These are phyloP conservation scores for Dioctria rufipes DNA, from an alignment of 2,888 invertebrate species.

Conservation along the genomic window DNA sequence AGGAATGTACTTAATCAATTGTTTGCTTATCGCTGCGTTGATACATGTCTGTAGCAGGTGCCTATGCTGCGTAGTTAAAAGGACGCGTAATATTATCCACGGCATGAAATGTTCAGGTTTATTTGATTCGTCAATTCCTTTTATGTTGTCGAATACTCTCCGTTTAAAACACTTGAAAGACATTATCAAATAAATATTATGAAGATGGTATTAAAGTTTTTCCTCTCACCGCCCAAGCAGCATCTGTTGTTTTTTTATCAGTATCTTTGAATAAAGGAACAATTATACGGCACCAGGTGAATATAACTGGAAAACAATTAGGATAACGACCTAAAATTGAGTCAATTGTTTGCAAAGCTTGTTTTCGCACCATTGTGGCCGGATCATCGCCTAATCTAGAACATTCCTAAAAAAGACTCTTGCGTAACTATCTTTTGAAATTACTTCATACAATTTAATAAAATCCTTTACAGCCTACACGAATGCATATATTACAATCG, in stretches of 20 bases:
- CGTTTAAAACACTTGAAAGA: constrained; percentile 66
- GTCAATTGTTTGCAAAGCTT: constrained; percentile 66
- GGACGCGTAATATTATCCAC: constrained; percentile 67
- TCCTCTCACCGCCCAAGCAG: constrained; percentile 61
- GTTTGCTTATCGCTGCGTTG: constrained; percentile 62
- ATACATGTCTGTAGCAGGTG: constrained; percentile 67
- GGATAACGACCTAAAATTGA: constrained; percentile 65
- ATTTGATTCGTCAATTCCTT: constrained; percentile 67
- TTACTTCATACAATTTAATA: too few species aligned
- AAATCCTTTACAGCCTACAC: too few species aligned
- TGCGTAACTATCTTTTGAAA: too few species aligned
- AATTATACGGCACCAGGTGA: constrained; percentile 68
- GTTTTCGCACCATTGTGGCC: constrained; percentile 66
- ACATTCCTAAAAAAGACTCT: constrained; percentile 62
- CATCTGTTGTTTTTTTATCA: constrained; percentile 66
- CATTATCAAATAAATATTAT: not conserved
- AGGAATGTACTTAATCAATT: too few species aligned
- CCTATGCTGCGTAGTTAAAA: constrained; percentile 66
- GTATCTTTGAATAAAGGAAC: constrained; percentile 67
- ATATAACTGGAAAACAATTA: constrained; percentile 68
- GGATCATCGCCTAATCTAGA: constrained; percentile 64
- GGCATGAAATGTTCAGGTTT: constrained; percentile 68
- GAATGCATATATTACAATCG: too few species aligned
- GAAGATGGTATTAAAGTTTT: not conserved
- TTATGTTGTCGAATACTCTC: constrained; percentile 66